Evolutionary conservation across 1,140 invertebrate genomes (phyloP), one percentile per base, ranked within the genome.

Genomic region (Popillia japonica): DNA sequence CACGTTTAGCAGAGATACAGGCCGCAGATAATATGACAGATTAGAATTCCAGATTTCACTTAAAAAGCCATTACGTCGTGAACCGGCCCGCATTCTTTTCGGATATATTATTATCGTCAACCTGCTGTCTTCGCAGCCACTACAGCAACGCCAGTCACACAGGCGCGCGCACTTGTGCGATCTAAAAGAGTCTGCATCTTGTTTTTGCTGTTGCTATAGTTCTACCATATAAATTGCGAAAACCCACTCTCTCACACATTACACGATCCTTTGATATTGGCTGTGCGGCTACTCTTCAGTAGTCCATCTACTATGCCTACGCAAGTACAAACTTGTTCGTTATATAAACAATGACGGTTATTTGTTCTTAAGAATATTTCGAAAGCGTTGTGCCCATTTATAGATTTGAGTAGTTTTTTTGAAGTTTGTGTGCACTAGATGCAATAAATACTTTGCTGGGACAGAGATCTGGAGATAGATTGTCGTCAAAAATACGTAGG

Each of bases 21-120:
- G 27, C 68, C 68, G 68, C 44, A 79, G 79, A 82, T 81, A 80
- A 81, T 78, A 79, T 80, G 81, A 82, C 81, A 82, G 81, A 82
- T 82, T 82, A 78, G 78, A 82, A 82, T 79, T 81, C 80, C 75
- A 64, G 80, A 82, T 80, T 82, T 82, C 81, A 82, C 81, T 82
- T 82, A 82, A 82, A 81, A 81, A 79, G 78, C 80, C 81, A 82
- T 82, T 82, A 80, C 76, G 77, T 20, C 77, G 75, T 59, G 68
- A 79, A 42, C 76, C 48, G 78, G 76, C 42, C 76, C 40, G 76
- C 73, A 78, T 80, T 80, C 79, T 78, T 78, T 72, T 55, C 7
- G 34, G 40, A 78, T 78, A 78, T 44, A 59, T 78, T 78, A 78
- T 78, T 78, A 78, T 78, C 68, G 34, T 11, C 22, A 77, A 72